Evolutionary conservation across 2,888 invertebrate genomes (phyloP).

Genomic region (Mimumesa dahlbomi): DNA sequence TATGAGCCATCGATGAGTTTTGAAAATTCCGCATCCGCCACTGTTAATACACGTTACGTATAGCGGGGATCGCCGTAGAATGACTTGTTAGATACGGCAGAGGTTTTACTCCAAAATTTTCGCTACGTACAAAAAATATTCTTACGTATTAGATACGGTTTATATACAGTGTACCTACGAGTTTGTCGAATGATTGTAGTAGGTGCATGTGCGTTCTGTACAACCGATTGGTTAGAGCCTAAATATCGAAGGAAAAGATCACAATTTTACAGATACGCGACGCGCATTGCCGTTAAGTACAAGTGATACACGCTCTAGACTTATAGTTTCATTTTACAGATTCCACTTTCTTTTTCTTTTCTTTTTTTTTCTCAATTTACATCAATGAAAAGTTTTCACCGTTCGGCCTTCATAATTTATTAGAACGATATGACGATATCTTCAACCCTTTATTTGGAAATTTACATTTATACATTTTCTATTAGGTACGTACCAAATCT

Average conservation of each 20-base stretch:
- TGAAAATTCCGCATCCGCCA: constrained; percentile 16
- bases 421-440: constrained; percentile 41
- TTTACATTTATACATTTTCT: neutral
- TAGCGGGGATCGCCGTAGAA: constrained; percentile 12
- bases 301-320: constrained; percentile 22
- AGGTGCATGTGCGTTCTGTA: constrained; percentile 57
- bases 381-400: constrained; percentile 15
- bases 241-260: constrained; percentile 50
- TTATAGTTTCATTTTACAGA: constrained; percentile 31
- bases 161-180: constrained; percentile 58
- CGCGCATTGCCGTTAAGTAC: constrained; percentile 22
- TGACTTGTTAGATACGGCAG: constrained; percentile 18
- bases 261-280: constrained; percentile 29
- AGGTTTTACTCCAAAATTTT: constrained; percentile 39
- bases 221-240: constrained; percentile 44
- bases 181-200: constrained; percentile 55
- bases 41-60: constrained; percentile 34
- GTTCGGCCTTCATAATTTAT: constrained; percentile 10
- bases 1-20: neutral
- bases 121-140: constrained; percentile 65
- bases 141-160: constrained; percentile 54
- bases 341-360: constrained; percentile 36
- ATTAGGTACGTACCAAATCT: neutral
- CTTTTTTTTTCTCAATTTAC: constrained; percentile 23
- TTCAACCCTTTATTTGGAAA: constrained; percentile 18